Base-by-base conservation (phyloP, 2,113 vertebrate genomes). In the Fregetta grallaria region DNA sequence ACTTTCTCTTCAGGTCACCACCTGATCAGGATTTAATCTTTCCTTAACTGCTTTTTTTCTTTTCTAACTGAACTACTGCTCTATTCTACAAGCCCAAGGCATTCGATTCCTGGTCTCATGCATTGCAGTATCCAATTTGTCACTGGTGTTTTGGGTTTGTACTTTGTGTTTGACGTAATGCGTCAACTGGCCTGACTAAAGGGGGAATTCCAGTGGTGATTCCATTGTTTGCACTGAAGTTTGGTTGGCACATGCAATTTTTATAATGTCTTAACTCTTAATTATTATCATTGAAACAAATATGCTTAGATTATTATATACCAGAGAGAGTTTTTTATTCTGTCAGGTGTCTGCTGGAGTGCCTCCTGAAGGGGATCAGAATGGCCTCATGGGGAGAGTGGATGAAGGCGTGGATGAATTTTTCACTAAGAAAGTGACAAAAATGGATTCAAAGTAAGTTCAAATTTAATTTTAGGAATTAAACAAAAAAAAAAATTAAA, bases 391-490 rank as follows among this genome's bases (percentile, higher is more conserved):
- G 98, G 99, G 99, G 83, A 98, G 99, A 95, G 99, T 99, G 82
- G 99, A 99, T 91, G 99, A 99, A 97, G 99, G 99, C 3, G 99
- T 99, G 42, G 99, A 99, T 90, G 99, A 99, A 96, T 99, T 99
- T 98, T 99, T 99, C 96, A 99, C 99, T 49, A 99, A 99, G 97
- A 99, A 99, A 96, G 99, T 99, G 94, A 99, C 99, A 83, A 99
- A 98, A 98, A 98, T 99, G 97, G 98, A 99, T 95, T 98, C 98
- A 80, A 98, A 98, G 98, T 98, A 97, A 98, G 98, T 97, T 89
- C 2, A n/a, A 55, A 65, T 68, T 50, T n/a, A 11, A 3, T 76
- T 53, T 50, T 55, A 21, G 58, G 15, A 44, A 44, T 42, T 42
- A 77, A 55, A 26, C 32, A 67, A 30, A 6, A 22, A n/a, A 23